These are phyloP conservation scores for Platanista minor DNA, from an alignment of 2,113 vertebrate genomes.

Conservation along the genomic window DNA sequence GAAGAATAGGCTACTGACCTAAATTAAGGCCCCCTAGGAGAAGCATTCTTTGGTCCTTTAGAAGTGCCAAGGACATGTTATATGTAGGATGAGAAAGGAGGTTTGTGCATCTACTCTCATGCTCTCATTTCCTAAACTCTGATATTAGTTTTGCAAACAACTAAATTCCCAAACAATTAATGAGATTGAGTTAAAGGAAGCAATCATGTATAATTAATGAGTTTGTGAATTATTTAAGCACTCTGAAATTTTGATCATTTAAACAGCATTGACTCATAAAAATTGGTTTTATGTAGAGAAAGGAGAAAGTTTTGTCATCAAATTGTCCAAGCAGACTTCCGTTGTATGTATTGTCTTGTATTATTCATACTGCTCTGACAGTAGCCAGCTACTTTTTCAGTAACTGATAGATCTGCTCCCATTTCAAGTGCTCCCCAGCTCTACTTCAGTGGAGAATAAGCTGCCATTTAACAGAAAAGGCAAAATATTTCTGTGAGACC, in stretches of 20 bases:
- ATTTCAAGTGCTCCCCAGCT: not conserved
- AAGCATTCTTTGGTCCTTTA: not conserved
- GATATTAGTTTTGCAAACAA: conserved; percentile 65
- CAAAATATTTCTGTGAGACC: not conserved
- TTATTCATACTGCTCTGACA: not conserved
- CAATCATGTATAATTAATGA: conserved; percentile 48
- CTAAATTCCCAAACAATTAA: conserved; percentile 56
- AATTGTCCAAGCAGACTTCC: not conserved
- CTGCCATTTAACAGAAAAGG: not conserved
- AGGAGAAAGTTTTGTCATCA: not conserved
- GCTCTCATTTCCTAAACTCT: conserved; percentile 20
- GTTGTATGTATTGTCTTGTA: not conserved
- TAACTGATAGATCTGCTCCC: not conserved
- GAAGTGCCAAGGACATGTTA: not conserved
- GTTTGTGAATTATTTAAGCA: conserved; percentile 55
- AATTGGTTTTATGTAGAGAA: not conserved
- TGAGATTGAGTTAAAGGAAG: conserved; percentile 56
- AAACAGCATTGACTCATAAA: not conserved
- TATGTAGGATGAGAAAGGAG: not conserved
- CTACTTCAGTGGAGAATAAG: not conserved
- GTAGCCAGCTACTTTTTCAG: not conserved
- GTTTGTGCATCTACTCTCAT: not conserved
- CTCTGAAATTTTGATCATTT: conserved; percentile 24
- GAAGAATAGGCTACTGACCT: conserved; percentile 47
- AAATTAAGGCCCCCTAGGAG: not conserved